Base-by-base conservation (phyloP, 2,797 vertebrate species). In the Miichthys miiuy region DNA sequence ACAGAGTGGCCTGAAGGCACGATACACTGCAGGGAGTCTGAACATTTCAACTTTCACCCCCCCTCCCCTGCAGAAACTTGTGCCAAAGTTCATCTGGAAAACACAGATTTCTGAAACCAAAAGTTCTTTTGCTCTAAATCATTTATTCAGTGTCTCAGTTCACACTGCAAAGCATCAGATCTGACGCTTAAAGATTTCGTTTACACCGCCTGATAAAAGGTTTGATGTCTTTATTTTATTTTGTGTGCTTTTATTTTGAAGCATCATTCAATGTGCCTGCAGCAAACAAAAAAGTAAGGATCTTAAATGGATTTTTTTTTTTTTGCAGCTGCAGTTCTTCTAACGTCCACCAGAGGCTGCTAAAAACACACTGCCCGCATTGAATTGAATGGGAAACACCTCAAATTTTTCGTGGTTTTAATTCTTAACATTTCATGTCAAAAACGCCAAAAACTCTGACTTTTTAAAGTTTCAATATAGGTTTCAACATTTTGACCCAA, bases 1-100 rank as follows among this genome's bases (percentile, higher is more conserved):
- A 27, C 74, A 54, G 62, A 61, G 62, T 1, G 23, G 42, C 34
- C 46, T 18, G 1, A 54, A 87, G 90, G 82, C 80, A 84, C 75
- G 1, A 44, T 1, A 42, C 12, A 0, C 58, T 13, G 52, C 60
- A 56, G 47, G 44, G 50, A 52, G 41, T 34, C 12, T 4, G 21
- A 30, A 30, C 6, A 30, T 42, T 12, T 38, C 10, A 48, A 64
- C 55, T 3, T 20, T 47, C n/a, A 44, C 64, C 50, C 23, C 44
- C 30, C 30, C 30, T 30, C 30, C 30, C 30, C 30, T 30, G 6
- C 68, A 76, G 27, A 70, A 20, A 77, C 47, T 20, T 18, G 27
- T 47, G 65, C 54, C 13, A 64, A 46, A 41, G 18, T 65, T 82
- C 5, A 38, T 52, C 48, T 63, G 55, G 46, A 62, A 56, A 70